Percentiles rank a stretch among this genome's conserved stretches.
phyloP scores from a whole-genome alignment of 2,888 invertebrate genomes.

The Gonocerus acuteangulatus region DNA sequence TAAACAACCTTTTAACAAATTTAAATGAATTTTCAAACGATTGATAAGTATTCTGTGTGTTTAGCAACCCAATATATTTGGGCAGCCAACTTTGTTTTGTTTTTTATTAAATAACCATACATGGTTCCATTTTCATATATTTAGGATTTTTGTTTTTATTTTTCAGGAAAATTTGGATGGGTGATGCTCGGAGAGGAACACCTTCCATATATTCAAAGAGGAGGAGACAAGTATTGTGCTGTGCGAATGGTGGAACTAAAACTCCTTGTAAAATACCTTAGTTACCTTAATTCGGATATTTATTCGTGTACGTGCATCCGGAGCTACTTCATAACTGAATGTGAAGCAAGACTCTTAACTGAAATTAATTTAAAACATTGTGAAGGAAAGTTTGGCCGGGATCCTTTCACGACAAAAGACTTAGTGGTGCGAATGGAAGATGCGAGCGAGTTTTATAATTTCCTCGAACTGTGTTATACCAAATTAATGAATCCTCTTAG shows the following conservation, averaged over 20 bases:
- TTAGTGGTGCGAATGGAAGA: conserved; percentile 80
- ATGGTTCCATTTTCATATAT: too few species aligned
- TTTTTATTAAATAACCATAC: too few species aligned
- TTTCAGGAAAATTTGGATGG: conserved; percentile 71
- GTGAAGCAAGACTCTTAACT: conserved; percentile 79
- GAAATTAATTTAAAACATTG: conserved; percentile 91
- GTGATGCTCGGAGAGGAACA: conserved; percentile 73
- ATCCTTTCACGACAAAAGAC: conserved; percentile 79
- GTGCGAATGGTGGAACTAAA: conserved; percentile 90
- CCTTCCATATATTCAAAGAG: conserved; percentile 82
- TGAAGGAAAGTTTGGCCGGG: conserved; percentile 81
- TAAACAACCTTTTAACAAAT: too few species aligned
- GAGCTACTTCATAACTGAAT: conserved; percentile 86
- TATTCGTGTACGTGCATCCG: conserved; percentile 85
- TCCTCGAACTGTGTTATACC: conserved; percentile 80
- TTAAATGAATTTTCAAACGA: too few species aligned
- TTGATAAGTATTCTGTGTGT: too few species aligned
- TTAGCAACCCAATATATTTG: too few species aligned
- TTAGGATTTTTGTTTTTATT: conserved; percentile 17
- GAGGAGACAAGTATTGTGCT: conserved; percentile 68
- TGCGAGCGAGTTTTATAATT: conserved; percentile 82
- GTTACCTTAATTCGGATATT: conserved; percentile 79
- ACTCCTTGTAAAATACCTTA: conserved; percentile 78
- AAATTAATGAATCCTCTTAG: conserved; percentile 65
- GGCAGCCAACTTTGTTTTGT: too few species aligned